Conservation (phyloP, 2,113 vertebrate genomes). For the Labrus mixtus region DNA sequence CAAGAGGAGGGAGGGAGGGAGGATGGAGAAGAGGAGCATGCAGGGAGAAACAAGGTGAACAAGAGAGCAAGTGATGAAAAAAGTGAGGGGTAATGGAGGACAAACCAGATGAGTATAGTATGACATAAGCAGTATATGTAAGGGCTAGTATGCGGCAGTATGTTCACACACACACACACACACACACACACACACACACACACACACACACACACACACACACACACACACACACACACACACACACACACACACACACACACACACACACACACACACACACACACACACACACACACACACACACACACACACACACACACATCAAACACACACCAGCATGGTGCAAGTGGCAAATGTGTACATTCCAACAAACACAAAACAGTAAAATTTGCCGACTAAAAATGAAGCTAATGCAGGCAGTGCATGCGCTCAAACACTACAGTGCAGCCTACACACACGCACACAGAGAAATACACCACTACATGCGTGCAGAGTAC, state of each 20-base stretch:
- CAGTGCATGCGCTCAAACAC: constrained; percentile 9
- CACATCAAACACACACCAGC: background rate
- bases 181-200: constrained; percentile 16
- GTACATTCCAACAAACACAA: constrained; percentile 25
- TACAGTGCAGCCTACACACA: constrained; percentile 6
- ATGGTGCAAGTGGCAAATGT: background rate
- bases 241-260: background rate
- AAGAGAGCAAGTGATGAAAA: constrained; percentile 47
- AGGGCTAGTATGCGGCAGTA: constrained; percentile 48
- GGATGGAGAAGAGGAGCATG: constrained; percentile 29
- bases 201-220: too few species aligned
- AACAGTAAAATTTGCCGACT: constrained; percentile 26
- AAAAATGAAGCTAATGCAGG: constrained; percentile 24
- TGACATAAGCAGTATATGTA: constrained; percentile 63
- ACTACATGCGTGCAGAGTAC: constrained; percentile 67
- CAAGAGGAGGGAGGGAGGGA: background rate
- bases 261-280: constrained; percentile 33
- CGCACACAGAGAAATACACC: constrained; percentile 47
- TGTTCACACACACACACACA: constrained; percentile 25
- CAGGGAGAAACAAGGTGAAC: constrained; percentile 70
- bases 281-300: background rate
- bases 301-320: too few species aligned
- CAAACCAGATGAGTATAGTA: constrained; percentile 38
- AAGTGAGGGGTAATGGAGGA: constrained; percentile 60
- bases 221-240: background rate